Evolutionary conservation across 2,888 invertebrate species (phyloP).

Genomic region (Zhengitettix transpicula): DNA sequence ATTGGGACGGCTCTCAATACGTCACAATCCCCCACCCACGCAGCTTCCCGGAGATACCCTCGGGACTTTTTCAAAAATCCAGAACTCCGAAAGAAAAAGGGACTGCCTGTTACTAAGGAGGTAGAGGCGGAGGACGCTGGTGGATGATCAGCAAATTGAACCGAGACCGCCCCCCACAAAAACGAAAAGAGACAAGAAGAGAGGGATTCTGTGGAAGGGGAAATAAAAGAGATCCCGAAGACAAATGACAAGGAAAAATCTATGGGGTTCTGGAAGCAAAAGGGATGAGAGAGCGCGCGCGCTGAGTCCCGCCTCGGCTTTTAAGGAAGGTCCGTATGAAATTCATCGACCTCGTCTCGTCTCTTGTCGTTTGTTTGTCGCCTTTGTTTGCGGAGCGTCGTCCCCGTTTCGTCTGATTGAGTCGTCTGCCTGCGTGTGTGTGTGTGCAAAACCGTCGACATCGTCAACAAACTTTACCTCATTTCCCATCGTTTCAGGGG

Average conservation of each 20-base stretch:
- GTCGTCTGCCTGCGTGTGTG: too few species aligned
- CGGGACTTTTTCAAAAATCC: constrained; percentile 11
- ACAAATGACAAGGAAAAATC: constrained; percentile 5
- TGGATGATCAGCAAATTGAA: constrained; percentile 6
- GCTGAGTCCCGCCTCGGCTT: not conserved
- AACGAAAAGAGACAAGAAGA: not conserved
- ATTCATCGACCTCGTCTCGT: too few species aligned
- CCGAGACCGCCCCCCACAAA: not conserved
- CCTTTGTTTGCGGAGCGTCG: too few species aligned
- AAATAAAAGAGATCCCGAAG: not conserved
- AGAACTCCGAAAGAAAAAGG: constrained; percentile 5
- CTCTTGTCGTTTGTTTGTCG: too few species aligned
- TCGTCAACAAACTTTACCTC: too few species aligned
- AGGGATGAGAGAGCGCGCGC: not conserved
- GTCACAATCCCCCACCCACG: constrained; percentile 4
- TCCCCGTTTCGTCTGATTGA: too few species aligned
- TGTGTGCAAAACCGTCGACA: too few species aligned
- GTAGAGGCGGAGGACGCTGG: not conserved
- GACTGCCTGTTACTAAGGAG: not conserved
- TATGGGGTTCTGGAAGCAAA: not conserved
- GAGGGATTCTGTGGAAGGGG: not conserved
- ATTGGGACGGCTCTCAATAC: constrained; percentile 10
- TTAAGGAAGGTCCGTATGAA: not conserved
- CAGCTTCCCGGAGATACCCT: not conserved
- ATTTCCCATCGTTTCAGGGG: too few species aligned